Conservation (phyloP, 1,140 invertebrate genomes). For the Himalopsyche phryganea region DNA sequence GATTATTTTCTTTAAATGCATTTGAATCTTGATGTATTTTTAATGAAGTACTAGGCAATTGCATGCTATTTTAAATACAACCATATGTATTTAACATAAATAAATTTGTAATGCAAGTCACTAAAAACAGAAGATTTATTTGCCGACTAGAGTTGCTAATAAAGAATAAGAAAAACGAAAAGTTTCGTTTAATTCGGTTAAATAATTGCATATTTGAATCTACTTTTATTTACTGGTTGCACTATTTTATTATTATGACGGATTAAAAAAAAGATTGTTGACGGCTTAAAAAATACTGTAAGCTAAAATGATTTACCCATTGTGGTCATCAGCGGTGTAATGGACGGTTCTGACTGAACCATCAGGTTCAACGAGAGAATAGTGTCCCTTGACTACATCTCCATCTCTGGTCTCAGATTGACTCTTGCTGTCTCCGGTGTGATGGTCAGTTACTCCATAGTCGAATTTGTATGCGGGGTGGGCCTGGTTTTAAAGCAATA, state of each 20-base stretch:
- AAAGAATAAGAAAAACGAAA: too few relatives aligned
- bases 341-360: slow-evolving; percentile 51
- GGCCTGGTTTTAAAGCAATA: slow-evolving; percentile 10
- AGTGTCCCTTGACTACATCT: slow-evolving; percentile 54
- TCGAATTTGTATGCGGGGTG: slow-evolving; percentile 46
- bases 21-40: neutral
- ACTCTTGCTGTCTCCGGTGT: slow-evolving; percentile 52
- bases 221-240: neutral
- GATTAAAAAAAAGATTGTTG: too few relatives aligned
- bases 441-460: slow-evolving; percentile 50
- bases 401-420: slow-evolving; percentile 51
- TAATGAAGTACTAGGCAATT: neutral
- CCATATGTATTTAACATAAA: too few relatives aligned
- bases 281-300: neutral
- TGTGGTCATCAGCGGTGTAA: slow-evolving; percentile 45
- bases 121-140: too few relatives aligned
- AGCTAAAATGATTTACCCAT: slow-evolving; percentile 30
- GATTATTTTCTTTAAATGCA: neutral
- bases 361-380: slow-evolving; percentile 56
- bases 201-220: too few relatives aligned
- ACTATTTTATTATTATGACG: too few relatives aligned
- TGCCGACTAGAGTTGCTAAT: too few relatives aligned
- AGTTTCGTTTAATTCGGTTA: too few relatives aligned
- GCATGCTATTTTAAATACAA: too few relatives aligned
- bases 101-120: too few relatives aligned